A percentile compares a stretch with the other conserved stretches of the same genome.
phyloP scores from a whole-genome alignment of 2,888 invertebrate species.

The Hedychridium roseum region DNA sequence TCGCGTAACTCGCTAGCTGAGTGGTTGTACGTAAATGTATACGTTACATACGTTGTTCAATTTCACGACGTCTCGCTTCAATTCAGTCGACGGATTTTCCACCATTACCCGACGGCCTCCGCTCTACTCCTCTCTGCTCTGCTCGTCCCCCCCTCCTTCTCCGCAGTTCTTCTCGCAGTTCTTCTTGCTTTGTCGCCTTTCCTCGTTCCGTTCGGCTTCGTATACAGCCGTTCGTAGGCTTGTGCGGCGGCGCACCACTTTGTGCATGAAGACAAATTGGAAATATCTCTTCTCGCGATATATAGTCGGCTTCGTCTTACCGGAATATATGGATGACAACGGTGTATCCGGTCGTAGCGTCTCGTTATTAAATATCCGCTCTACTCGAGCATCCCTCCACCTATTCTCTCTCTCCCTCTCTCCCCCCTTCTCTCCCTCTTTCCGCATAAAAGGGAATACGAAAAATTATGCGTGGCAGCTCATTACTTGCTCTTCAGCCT shows the following conservation, averaged over 20 bases:
- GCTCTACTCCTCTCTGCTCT: conserved; percentile 29
- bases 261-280: conserved; percentile 60
- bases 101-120: conserved; percentile 54
- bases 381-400: conserved; percentile 25
- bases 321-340: conserved; percentile 50
- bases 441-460: no score
- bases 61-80: conserved; percentile 61
- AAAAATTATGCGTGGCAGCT: no score
- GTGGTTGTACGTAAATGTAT: conserved; percentile 42
- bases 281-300: conserved; percentile 57
- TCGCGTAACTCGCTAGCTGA: no score
- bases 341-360: conserved; percentile 49
- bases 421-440: no score
- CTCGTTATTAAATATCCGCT: conserved; percentile 56
- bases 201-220: conserved; percentile 1
- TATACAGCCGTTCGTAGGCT: conserved; percentile 16
- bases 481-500: no score
- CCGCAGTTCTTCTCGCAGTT: conserved; percentile 17
- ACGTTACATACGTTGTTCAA: conserved; percentile 61
- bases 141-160: conserved; percentile 17
- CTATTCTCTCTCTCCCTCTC: background rate
- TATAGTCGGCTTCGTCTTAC: conserved; percentile 42
- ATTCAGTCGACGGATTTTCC: conserved; percentile 60
- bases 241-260: conserved; percentile 50
- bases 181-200: conserved; percentile 4